Evolutionary conservation across 2,888 invertebrate species (phyloP).

Genomic region (Cheiracanthium punctorium): DNA sequence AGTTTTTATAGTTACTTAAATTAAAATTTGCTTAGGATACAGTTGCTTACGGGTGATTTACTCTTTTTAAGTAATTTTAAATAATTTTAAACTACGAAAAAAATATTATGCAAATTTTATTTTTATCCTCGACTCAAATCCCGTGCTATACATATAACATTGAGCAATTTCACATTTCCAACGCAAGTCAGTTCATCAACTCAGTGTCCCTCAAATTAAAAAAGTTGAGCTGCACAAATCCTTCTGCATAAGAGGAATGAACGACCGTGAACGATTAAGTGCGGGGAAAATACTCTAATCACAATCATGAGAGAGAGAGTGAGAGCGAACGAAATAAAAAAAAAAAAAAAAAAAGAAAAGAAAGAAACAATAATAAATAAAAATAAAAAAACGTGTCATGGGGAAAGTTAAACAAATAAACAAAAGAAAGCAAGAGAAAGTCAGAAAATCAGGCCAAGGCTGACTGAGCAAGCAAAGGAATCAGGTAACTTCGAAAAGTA

Average conservation of each 20-base stretch:
- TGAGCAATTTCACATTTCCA: neutral
- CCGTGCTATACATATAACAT: too few relatives aligned
- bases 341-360: too few relatives aligned
- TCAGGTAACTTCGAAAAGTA: slow-evolving; percentile 44
- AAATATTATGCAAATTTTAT: too few relatives aligned
- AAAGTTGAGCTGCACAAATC: slow-evolving; percentile 26
- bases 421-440: slow-evolving; percentile 11
- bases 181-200: neutral
- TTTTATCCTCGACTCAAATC: too few relatives aligned
- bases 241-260: slow-evolving; percentile 48
- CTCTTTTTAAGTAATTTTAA: too few relatives aligned
- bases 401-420: slow-evolving; percentile 58
- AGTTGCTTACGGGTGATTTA: too few relatives aligned
- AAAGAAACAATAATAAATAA: slow-evolving; percentile 6
- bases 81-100: too few relatives aligned
- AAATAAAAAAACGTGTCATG: slow-evolving; percentile 67
- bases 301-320: neutral
- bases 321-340: neutral
- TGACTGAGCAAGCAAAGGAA: slow-evolving; percentile 50
- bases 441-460: slow-evolving; percentile 60
- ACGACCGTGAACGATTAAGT: slow-evolving; percentile 64
- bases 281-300: neutral
- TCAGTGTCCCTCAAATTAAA: slow-evolving; percentile 34
- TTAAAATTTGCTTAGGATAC: too few relatives aligned
- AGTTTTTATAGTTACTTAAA: too few relatives aligned